Percentiles rank a stretch among this genome's conserved stretches.
Evolutionary conservation across 2,888 invertebrate genomes (phyloP).

Genomic region (Meghimatium bilineatum): DNA sequence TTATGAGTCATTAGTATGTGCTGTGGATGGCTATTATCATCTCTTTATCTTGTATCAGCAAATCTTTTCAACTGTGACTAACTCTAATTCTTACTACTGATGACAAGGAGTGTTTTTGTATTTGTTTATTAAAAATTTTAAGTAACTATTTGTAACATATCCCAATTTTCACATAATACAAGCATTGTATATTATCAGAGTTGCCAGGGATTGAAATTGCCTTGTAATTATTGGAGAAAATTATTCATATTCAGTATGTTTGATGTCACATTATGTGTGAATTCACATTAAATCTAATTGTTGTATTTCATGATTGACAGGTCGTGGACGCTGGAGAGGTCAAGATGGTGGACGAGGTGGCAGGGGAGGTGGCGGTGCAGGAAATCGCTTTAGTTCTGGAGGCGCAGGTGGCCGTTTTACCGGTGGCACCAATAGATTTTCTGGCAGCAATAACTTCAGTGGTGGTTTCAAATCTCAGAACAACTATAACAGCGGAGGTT

Average conservation of each 20-base stretch:
- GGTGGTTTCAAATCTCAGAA: conserved; percentile 13
- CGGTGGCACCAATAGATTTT: background rate
- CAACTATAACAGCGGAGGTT: conserved; percentile 1
- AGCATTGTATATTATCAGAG: too few species aligned
- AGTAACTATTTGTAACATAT: too few species aligned
- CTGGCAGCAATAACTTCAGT: conserved; percentile 12
- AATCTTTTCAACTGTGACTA: too few species aligned
- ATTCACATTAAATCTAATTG: background rate
- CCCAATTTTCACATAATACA: too few species aligned
- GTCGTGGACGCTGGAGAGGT: conserved; percentile 39
- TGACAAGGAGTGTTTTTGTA: too few species aligned
- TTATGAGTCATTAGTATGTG: too few species aligned
- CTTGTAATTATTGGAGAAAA: too few species aligned
- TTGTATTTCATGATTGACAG: conserved; percentile 5
- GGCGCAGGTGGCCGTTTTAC: background rate
- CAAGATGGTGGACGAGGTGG: conserved; percentile 32
- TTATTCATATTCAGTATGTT: background rate
- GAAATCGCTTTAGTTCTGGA: background rate
- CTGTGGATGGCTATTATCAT: too few species aligned
- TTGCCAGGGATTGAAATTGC: too few species aligned
- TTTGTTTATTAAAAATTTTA: too few species aligned
- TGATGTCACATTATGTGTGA: background rate
- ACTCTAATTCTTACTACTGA: too few species aligned
- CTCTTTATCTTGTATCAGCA: too few species aligned
- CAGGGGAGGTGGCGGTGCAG: background rate